Evolutionary conservation across 1,140 invertebrate species (phyloP), one percentile per base, ranked within the genome.

Genomic region (Maniola jurtina): DNA sequence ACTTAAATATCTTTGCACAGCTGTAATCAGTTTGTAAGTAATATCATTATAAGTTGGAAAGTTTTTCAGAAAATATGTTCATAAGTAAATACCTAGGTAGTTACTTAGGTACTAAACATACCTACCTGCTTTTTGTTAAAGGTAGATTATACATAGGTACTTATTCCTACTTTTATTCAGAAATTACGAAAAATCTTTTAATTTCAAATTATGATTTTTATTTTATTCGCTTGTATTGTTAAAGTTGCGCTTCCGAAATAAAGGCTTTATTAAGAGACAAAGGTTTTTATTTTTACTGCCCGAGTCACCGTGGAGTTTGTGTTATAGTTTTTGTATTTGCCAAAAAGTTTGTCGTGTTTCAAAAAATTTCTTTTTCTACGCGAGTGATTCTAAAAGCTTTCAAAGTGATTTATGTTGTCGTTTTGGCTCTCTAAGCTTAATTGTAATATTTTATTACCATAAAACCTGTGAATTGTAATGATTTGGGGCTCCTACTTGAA

Each of bases 221-320:
- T 25, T 25, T 25, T 25, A 25, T 25, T 25, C 25, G 38, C 5
- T n/a, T 25, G 0, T 35, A 48, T 48, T 59, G 10, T 11, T 16
- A 58, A 50, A 9, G 52, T 55, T 40, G 5, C 34, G 35, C 61
- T 55, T 57, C 63, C 25, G 64, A 62, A 48, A 38, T 61, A 63
- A 50, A 54, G 25, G 47, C 14, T 11, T 61, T 25, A 11, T 61
- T 15, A 13, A 14, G 40, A 55, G 34, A 63, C 11, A 63, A 63
- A 50, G 47, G 47, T 4, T 50, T 14, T 52, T 58, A 40, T 40
- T 60, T n/a, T 10, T 2, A 25, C 13, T 45, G 42, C 42, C 5
- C 13, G 13, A 45, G 42, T 45, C 5, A 45, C 42, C 42, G 13
- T 13, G 42, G 42, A 45, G 42, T 45, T 45, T 45, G 42, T 45